Percentiles rank a stretch among this genome's conserved stretches.
phyloP scores from a whole-genome alignment of 2,113 vertebrate genomes.

The Ibidorhyncha struthersii region DNA sequence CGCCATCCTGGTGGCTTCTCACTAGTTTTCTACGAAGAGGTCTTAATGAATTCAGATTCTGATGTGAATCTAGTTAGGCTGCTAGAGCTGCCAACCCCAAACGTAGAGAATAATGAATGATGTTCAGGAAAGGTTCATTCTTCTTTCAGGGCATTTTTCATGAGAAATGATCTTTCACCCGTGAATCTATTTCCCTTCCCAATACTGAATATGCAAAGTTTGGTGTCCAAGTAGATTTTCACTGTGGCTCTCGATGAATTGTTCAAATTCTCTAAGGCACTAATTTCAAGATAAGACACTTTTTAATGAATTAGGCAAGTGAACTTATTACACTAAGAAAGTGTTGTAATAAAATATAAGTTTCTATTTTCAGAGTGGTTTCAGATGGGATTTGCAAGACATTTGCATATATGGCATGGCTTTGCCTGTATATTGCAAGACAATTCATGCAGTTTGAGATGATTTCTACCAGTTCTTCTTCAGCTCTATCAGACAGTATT shows the following conservation, averaged over 20 bases:
- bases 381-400: not conserved
- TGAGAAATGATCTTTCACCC: not conserved
- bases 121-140: not conserved
- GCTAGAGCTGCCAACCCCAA: not conserved
- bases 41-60: not conserved
- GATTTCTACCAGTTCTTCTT: not conserved
- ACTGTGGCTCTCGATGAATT: not conserved
- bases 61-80: not conserved
- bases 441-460: not conserved
- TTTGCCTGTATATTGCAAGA: not conserved
- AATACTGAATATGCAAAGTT: not conserved
- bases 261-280: not conserved
- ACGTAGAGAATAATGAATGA: not conserved
- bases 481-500: not conserved
- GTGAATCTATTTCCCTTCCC: not conserved
- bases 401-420: not conserved
- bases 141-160: not conserved
- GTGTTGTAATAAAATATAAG: not conserved
- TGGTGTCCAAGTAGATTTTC: not conserved
- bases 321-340: not conserved
- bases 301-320: not conserved
- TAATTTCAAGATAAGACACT: not conserved
- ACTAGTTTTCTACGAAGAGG: not conserved
- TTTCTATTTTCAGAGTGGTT: conserved; percentile 9
- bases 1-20: not conserved